Percentiles rank a stretch among this genome's conserved stretches.
phyloP scores from a whole-genome alignment of 30 jellyfish, hydroid and myxozoan species.

The Aurelia coerulea region DNA sequence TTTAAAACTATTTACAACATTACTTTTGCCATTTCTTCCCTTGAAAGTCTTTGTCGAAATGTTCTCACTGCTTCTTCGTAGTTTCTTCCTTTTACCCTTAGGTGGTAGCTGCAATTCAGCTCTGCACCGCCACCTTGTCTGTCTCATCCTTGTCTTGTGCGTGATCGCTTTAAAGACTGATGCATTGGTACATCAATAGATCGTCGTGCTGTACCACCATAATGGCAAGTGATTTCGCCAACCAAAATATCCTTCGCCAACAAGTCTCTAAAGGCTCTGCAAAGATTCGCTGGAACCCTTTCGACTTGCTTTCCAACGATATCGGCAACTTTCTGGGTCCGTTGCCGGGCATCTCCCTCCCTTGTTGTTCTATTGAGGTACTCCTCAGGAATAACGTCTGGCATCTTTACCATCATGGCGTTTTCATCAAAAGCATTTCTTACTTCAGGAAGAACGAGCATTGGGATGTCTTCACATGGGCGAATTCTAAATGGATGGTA shows the following conservation, averaged over 20 bases:
- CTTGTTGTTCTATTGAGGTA: neutral
- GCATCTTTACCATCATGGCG: constrained; percentile 13
- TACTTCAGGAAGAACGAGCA: neutral
- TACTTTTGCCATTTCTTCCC: too few species aligned
- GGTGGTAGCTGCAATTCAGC: neutral
- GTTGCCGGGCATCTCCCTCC: neutral
- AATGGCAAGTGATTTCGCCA: neutral
- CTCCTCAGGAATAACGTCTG: neutral
- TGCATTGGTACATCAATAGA: constrained; percentile 1
- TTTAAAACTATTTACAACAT: too few species aligned
- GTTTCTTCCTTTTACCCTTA: neutral
- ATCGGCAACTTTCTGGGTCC: neutral
- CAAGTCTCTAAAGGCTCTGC: constrained; percentile 1
- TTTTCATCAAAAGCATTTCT: constrained; percentile 1
- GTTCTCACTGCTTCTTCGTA: neutral
- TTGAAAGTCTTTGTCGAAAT: too few species aligned
- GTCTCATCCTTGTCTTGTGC: neutral
- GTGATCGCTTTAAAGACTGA: constrained; percentile 1
- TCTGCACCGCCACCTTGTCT: constrained; percentile 9
- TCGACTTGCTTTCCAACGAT: neutral
- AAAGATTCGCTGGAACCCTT: constrained; percentile 4
- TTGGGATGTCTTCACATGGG: neutral
- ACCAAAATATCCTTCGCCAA: neutral
- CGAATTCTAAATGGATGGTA: neutral
- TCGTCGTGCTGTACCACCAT: constrained; percentile 3